phyloP scores from a whole-genome alignment of 1,140 invertebrate species.

The Homarus americanus region DNA sequence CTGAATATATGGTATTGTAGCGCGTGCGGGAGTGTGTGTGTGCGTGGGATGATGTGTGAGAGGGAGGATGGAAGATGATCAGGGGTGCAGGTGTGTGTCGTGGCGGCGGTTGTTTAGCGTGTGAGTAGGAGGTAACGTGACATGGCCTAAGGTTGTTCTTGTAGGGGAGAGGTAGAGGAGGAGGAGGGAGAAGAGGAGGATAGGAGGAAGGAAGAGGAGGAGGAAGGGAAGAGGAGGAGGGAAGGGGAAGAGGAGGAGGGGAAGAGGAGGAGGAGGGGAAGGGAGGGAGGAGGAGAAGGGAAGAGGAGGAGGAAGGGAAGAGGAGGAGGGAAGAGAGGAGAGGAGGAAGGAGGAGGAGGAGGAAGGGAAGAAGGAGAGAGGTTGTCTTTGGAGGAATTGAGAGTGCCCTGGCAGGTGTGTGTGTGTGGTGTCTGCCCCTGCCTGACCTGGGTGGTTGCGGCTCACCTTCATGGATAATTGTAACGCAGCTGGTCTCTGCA shows the following conservation, averaged over 20 bases:
- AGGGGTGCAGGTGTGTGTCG: background rate
- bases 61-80: background rate
- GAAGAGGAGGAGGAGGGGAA: constrained; percentile 9
- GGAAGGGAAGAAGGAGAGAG: too few relatives aligned
- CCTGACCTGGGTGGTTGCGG: too few relatives aligned
- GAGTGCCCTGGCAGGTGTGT: too few relatives aligned
- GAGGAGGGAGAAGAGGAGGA: too few relatives aligned
- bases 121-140: background rate
- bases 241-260: constrained; percentile 9
- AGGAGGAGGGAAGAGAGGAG: constrained; percentile 9
- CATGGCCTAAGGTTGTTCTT: background rate
- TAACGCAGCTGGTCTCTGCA: too few relatives aligned
- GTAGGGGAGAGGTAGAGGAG: background rate
- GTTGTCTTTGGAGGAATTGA: too few relatives aligned
- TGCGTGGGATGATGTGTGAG: too few relatives aligned
- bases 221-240: background rate
- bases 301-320: constrained; percentile 9
- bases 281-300: constrained; percentile 9
- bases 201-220: background rate
- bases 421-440: too few relatives aligned
- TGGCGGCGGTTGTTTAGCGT: too few relatives aligned
- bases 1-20: background rate
- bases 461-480: too few relatives aligned
- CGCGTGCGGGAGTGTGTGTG: too few relatives aligned
- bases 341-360: too few relatives aligned